phyloP scores from a whole-genome alignment of 1,140 invertebrate genomes.

The Oreohelix idahoensis region DNA sequence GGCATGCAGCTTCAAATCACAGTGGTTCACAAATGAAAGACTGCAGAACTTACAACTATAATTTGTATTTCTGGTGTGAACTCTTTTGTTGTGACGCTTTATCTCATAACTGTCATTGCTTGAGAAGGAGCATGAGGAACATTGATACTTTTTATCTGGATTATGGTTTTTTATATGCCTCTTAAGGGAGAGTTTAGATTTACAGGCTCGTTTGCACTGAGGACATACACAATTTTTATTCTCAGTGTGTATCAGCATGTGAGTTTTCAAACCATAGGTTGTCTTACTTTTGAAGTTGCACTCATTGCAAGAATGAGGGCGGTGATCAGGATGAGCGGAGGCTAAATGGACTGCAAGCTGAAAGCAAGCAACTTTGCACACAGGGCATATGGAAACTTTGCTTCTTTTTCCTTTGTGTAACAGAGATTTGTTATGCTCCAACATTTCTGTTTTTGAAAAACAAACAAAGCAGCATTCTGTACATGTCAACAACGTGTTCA shows the following conservation, averaged over 20 bases:
- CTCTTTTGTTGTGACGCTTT: slow-evolving; percentile 12
- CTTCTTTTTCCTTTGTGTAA: not conserved
- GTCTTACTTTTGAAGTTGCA: slow-evolving; percentile 25
- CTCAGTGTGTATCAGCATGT: slow-evolving; percentile 14
- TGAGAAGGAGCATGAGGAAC: slow-evolving; percentile 12
- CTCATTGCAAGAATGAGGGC: slow-evolving; percentile 10
- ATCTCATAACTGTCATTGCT: slow-evolving; percentile 35
- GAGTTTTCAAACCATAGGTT: not conserved
- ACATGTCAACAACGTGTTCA: not conserved
- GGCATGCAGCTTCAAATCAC: slow-evolving; percentile 31
- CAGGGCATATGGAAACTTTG: slow-evolving; percentile 24
- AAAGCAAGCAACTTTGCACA: slow-evolving; percentile 7
- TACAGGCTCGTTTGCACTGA: slow-evolving; percentile 6
- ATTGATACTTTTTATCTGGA: slow-evolving; percentile 16
- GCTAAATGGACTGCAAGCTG: not conserved
- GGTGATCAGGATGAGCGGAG: slow-evolving; percentile 1
- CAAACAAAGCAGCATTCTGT: slow-evolving; percentile 9
- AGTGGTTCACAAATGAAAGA: slow-evolving; percentile 18
- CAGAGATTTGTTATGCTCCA: not conserved
- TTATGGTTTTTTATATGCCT: slow-evolving; percentile 35
- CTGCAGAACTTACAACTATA: slow-evolving; percentile 32
- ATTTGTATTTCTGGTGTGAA: slow-evolving; percentile 11
- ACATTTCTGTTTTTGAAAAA: not conserved
- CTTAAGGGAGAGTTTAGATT: slow-evolving; percentile 11
- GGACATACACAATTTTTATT: slow-evolving; percentile 18